These are phyloP conservation scores for Vidua macroura DNA, from an alignment of 2,113 vertebrate species.

Conservation along the genomic window DNA sequence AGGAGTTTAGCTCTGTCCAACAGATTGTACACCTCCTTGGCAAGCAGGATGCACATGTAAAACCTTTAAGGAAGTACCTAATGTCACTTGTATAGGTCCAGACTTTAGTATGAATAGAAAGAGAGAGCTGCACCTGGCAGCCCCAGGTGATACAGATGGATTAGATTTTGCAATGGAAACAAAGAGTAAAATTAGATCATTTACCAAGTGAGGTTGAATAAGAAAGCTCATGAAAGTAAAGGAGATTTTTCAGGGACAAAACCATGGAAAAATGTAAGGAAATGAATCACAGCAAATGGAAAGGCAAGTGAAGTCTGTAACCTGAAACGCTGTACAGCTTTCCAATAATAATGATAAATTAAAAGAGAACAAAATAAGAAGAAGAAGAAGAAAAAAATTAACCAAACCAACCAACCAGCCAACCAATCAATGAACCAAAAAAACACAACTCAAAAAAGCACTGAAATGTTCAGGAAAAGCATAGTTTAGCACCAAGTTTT, in stretches of 20 bases:
- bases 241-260: background rate
- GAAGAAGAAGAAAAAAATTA: background rate
- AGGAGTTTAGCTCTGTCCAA: background rate
- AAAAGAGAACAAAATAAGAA: background rate
- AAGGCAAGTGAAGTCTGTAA: background rate
- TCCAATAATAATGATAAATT: background rate
- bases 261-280: background rate
- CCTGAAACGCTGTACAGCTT: background rate
- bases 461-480: rapidly evolving
- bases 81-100: background rate
- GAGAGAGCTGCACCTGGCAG: background rate
- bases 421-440: background rate
- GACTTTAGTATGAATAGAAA: background rate
- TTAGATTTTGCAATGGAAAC: background rate
- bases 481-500: background rate
- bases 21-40: background rate
- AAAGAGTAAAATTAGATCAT: background rate
- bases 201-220: background rate
- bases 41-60: background rate
- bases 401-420: background rate
- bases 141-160: background rate
- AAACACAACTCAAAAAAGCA: background rate
- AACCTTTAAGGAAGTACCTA: background rate
- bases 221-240: background rate
- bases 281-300: background rate